Conservation (phyloP, 2,113 vertebrate genomes). For the Dendrocopos noguchii region DNA sequence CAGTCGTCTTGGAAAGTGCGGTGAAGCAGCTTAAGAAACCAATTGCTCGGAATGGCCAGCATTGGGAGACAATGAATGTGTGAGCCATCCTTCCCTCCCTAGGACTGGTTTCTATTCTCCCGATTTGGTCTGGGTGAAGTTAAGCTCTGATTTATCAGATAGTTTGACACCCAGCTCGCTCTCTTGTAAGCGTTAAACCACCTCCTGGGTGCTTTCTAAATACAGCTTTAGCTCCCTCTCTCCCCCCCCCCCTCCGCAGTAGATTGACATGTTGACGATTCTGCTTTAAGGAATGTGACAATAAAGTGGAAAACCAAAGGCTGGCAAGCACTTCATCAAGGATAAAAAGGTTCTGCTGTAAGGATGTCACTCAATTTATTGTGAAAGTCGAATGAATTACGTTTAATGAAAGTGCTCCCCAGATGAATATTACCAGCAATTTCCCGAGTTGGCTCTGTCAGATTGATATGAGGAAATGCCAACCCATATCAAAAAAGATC, state of each 20-base stretch:
- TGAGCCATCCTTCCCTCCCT: not conserved
- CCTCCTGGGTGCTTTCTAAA: constrained; percentile 77
- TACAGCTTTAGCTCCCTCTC: constrained; percentile 16
- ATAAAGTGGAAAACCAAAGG: constrained; percentile 79
- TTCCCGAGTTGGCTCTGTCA: constrained; percentile 84
- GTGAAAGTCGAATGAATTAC: constrained; percentile 89
- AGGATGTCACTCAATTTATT: constrained; percentile 89
- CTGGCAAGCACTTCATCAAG: constrained; percentile 85
- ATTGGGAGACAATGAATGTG: not conserved
- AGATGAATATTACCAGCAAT: constrained; percentile 88
- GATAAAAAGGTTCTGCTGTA: constrained; percentile 84
- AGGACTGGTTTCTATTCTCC: not conserved
- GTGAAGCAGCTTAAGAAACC: constrained; percentile 41
- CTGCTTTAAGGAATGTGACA: constrained; percentile 83
- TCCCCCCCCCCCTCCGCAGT: constrained; percentile 36
- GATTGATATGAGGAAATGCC: constrained; percentile 82
- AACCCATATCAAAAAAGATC: constrained; percentile 77
- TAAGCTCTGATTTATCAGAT: constrained; percentile 71
- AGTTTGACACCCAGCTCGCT: constrained; percentile 59
- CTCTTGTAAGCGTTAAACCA: constrained; percentile 70
- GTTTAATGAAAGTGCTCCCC: constrained; percentile 87
- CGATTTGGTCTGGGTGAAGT: constrained; percentile 17
- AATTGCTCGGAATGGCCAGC: constrained; percentile 16
- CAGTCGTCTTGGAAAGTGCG: constrained; percentile 8
- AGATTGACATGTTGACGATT: constrained; percentile 83